A percentile compares a stretch with the other conserved stretches of the same genome.
phyloP scores from a whole-genome alignment of 2,113 vertebrate species.

The Ivindomyrus marchei region DNA sequence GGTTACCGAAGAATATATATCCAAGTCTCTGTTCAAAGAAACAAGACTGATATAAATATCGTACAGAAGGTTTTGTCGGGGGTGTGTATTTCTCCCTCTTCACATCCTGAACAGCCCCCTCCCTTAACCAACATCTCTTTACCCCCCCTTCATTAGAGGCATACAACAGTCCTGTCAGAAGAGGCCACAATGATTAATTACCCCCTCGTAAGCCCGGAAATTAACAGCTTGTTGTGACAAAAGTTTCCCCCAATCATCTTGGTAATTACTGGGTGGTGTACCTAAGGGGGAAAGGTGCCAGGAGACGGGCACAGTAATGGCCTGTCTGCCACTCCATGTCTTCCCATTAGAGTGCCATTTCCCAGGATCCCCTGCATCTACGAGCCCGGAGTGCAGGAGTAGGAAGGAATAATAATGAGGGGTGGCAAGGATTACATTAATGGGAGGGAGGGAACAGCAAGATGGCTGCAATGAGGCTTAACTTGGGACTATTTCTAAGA shows the following conservation, averaged over 20 bases:
- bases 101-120: background rate
- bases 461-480: background rate
- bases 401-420: conserved; percentile 33
- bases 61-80: background rate
- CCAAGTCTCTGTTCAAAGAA: background rate
- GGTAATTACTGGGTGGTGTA: conserved; percentile 46
- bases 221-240: conserved; percentile 53
- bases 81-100: background rate
- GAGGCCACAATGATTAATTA: conserved; percentile 15
- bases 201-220: conserved; percentile 47
- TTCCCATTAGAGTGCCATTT: conserved; percentile 7
- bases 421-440: background rate
- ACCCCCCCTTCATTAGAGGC: conserved; percentile 7
- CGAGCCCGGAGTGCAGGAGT: conserved; percentile 11
- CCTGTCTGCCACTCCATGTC: background rate
- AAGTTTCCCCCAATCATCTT: conserved; percentile 46
- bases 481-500: background rate
- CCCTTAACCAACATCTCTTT: conserved; percentile 6
- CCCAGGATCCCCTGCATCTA: background rate
- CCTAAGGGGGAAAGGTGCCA: background rate
- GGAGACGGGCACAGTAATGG: background rate
- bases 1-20: background rate
- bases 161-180: background rate
- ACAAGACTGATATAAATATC: background rate
- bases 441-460: too few relatives aligned